Conservation (phyloP, 2,888 invertebrate genomes). For the Lissocephala sabroskyi region DNA sequence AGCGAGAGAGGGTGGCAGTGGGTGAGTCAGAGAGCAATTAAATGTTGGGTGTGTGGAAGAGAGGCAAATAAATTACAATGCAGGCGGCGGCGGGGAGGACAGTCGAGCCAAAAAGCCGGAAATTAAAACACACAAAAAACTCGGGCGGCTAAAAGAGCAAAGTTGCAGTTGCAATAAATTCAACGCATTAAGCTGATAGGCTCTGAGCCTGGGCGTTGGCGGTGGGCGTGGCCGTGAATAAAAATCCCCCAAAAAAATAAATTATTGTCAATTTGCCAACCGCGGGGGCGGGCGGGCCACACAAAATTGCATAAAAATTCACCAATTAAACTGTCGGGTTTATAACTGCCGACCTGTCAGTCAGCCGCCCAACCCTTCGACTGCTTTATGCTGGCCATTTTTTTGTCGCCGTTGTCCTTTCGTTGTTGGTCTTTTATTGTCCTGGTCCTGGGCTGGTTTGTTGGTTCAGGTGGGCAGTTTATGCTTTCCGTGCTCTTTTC, state of each 20-base stretch:
- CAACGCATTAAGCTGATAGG: conserved; percentile 57
- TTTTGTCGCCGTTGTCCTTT: conserved; percentile 10
- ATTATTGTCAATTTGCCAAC: conserved; percentile 68
- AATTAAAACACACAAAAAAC: conserved; percentile 14
- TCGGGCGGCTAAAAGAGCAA: not conserved
- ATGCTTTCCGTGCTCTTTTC: conserved; percentile 22
- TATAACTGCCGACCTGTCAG: conserved; percentile 50
- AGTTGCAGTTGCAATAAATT: conserved; percentile 43
- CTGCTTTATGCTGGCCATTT: conserved; percentile 58
- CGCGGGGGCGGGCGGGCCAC: too few species aligned
- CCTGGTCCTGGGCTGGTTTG: conserved; percentile 21
- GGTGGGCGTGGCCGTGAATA: conserved; percentile 28
- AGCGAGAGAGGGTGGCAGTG: conserved; percentile 19
- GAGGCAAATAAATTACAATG: conserved; percentile 45
- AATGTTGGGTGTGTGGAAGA: conserved; percentile 59
- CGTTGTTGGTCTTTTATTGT: conserved; percentile 29
- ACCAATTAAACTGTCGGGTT: conserved; percentile 69
- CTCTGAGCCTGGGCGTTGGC: conserved; percentile 16
- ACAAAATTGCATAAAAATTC: conserved; percentile 51
- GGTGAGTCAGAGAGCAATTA: conserved; percentile 47
- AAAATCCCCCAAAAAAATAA: conserved; percentile 42
- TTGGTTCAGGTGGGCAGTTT: conserved; percentile 25
- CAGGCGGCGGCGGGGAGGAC: conserved; percentile 30
- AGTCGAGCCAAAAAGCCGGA: conserved; percentile 9
- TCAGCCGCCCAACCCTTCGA: too few species aligned